Evolutionary conservation across 2,888 invertebrate species (phyloP), one percentile per base, ranked within the genome.

Genomic region (Drosophila stalkeri): DNA sequence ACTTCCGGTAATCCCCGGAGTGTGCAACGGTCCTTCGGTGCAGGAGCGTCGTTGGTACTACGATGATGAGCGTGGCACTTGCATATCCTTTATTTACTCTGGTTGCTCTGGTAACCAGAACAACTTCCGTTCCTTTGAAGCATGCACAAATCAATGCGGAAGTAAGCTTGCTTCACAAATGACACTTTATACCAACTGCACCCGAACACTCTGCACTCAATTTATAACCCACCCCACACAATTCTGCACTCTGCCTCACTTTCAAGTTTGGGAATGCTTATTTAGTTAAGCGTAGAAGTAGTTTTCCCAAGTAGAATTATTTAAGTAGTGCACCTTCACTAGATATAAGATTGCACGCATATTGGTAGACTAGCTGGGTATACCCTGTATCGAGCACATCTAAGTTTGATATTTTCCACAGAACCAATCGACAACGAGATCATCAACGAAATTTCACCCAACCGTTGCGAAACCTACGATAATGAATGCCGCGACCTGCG

Each of bases 21-120:
- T 94, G 64, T 96, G 96, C 91, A 89, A 84, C 54, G 90, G 89
- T 37, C 77, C 75, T 16, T 71, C 86, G 20, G 91, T 80, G 76
- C 90, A 90, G 44, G 92, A 91, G 72, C 95, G 95, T 77, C 95
- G 97, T 90, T 97, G 96, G 95, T 95, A 95, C 94, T 97, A 95
- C 93, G 95, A 96, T 93, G 94, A 95, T 77, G 93, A 94, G 59
- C 94, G 94, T 81, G 95, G 94, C 81, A 95, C 95, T 89, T 98
- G 98, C 93, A 93, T 95, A 80, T 94, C 95, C 64, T 98, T 98
- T 94, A 95, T 96, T 90, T 98, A 96, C 94, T 95, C 95, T 79
- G 98, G 98, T 93, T 98, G 98, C 93, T 96, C 95, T 76, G 98
- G 98, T 89, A 97, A 97, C 93, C 95, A 94, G 90, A 98, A 98